These are phyloP conservation scores for Heptranchias perlo DNA, from an alignment of 2,113 vertebrate species.

Conservation along the genomic window DNA sequence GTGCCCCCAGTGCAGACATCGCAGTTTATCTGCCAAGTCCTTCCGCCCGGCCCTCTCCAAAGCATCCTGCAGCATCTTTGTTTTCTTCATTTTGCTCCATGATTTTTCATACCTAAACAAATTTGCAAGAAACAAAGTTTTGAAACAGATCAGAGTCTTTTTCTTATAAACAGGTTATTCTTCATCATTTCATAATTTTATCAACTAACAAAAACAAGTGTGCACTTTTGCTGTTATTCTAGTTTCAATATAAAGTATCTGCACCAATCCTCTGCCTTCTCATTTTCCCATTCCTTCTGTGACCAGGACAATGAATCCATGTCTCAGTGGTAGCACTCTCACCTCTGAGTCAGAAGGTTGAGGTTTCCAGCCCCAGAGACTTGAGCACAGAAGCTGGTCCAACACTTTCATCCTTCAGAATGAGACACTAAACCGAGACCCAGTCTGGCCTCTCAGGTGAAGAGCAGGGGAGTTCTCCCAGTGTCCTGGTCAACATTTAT, in stretches of 20 bases:
- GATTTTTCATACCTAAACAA: constrained; percentile 51
- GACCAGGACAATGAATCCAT: neutral
- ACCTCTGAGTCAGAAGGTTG: too few relatives aligned
- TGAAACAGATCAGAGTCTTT: neutral
- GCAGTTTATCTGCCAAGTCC: constrained; percentile 59
- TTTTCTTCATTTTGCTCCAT: constrained; percentile 58
- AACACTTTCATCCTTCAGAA: neutral
- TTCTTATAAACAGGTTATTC: neutral
- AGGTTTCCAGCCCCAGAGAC: neutral
- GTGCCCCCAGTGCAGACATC: constrained; percentile 59
- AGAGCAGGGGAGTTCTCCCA: neutral
- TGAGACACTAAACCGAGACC: neutral
- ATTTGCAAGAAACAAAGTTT: neutral
- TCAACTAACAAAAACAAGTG: neutral
- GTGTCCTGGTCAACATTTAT: neutral
- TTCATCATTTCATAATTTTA: neutral
- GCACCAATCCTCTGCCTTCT: neutral
- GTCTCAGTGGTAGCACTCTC: neutral
- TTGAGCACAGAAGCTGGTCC: neutral
- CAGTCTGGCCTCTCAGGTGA: neutral
- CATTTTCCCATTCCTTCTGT: neutral
- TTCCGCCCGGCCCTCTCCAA: constrained; percentile 55
- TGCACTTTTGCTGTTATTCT: neutral
- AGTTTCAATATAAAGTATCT: neutral
- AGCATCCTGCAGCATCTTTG: constrained; percentile 59